Evolutionary conservation across 2,113 vertebrate genomes (phyloP).

Genomic region (Centropus unirufus): DNA sequence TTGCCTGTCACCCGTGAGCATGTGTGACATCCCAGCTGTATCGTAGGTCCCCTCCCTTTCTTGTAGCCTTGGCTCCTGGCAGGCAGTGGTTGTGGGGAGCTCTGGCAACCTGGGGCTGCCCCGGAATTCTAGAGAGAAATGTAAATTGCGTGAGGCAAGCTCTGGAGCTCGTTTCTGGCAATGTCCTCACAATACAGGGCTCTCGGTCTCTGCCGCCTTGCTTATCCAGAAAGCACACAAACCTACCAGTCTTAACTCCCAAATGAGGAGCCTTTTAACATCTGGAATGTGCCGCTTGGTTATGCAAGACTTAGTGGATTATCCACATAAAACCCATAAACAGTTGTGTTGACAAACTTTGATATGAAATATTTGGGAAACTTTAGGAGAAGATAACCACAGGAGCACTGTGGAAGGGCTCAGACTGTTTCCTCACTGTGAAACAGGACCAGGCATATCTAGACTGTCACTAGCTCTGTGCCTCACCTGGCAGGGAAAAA

Average conservation of each 20-base stretch:
- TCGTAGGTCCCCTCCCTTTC: neutral
- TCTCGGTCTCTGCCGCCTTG: neutral
- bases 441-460: neutral
- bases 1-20: neutral
- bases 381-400: neutral
- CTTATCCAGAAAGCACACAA: neutral
- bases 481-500: neutral
- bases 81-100: neutral
- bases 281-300: neutral
- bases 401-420: neutral
- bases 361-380: neutral
- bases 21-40: neutral
- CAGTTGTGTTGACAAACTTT: neutral
- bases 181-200: neutral
- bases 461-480: neutral
- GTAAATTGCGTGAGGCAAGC: neutral
- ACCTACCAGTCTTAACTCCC: neutral
- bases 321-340: neutral
- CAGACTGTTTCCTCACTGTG: neutral
- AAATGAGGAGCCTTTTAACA: neutral
- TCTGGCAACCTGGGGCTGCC: neutral
- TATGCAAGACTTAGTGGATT: neutral
- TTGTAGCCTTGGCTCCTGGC: neutral
- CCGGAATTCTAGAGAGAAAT: neutral
- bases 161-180: neutral